These are phyloP conservation scores for Anolis sagrei DNA, from an alignment of 2,113 vertebrate genomes.

Conservation along the genomic window DNA sequence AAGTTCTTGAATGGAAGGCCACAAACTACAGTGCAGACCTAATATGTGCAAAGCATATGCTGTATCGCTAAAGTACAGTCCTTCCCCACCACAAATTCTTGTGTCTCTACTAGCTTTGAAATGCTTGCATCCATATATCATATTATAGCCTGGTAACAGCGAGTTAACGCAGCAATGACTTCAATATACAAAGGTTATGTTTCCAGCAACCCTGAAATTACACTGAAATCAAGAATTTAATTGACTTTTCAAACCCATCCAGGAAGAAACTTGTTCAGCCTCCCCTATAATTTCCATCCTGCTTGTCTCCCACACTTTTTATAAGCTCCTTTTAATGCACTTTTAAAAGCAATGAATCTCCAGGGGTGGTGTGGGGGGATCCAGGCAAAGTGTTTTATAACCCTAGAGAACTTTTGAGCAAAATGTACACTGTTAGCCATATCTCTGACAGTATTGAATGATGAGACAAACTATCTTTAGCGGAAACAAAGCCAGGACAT, in stretches of 20 bases:
- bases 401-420: slow-evolving; percentile 14
- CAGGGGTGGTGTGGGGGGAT: background rate
- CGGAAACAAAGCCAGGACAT: background rate
- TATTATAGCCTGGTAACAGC: slow-evolving; percentile 8
- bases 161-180: slow-evolving; percentile 13
- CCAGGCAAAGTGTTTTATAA: background rate
- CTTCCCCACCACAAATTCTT: background rate
- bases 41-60: background rate
- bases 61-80: background rate
- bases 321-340: background rate
- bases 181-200: slow-evolving; percentile 32
- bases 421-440: background rate
- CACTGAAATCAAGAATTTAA: slow-evolving; percentile 22
- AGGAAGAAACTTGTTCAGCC: slow-evolving; percentile 14
- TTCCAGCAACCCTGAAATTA: slow-evolving; percentile 28
- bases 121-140: slow-evolving; percentile 1
- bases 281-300: slow-evolving; percentile 19
- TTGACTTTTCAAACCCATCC: slow-evolving; percentile 29
- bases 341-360: slow-evolving; percentile 21
- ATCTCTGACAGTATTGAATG: background rate
- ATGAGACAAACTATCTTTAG: background rate
- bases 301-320: background rate
- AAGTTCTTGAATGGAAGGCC: background rate
- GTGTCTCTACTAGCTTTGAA: background rate
- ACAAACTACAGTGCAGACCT: background rate